These are phyloP conservation scores for Platyscapa corneri DNA, from an alignment of 1,140 invertebrate genomes.

Conservation along the genomic window DNA sequence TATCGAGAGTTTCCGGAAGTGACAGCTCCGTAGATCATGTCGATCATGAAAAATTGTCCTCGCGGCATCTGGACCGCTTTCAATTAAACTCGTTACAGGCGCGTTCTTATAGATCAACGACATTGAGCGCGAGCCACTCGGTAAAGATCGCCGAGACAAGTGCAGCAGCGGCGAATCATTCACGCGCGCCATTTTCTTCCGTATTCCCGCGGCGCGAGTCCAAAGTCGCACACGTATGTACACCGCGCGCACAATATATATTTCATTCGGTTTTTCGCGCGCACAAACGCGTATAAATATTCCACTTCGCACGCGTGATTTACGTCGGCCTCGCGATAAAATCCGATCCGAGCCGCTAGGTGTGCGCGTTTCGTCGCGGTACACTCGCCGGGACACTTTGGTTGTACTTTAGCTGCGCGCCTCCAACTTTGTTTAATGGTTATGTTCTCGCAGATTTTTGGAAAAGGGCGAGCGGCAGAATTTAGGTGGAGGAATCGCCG, in stretches of 20 bases:
- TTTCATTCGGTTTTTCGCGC: slow-evolving; percentile 18
- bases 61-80: not conserved
- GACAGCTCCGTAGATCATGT: not conserved
- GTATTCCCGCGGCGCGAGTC: not conserved
- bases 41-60: not conserved
- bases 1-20: not conserved
- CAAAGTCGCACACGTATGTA: not conserved
- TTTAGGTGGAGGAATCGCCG: not conserved
- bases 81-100: not conserved
- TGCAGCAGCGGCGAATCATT: slow-evolving; percentile 20
- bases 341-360: not conserved
- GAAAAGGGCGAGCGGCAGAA: not conserved
- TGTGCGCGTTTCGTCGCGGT: slow-evolving; percentile 16
- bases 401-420: not conserved
- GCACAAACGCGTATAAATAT: slow-evolving; percentile 19
- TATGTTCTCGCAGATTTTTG: not conserved
- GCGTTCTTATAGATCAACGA: not conserved
- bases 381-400: slow-evolving; percentile 2
- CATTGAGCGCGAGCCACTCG: too few relatives aligned
- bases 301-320: slow-evolving; percentile 45
- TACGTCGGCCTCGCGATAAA: slow-evolving; percentile 29
- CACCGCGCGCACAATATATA: not conserved
- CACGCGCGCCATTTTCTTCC: not conserved
- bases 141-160: not conserved
- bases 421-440: not conserved